A percentile compares a stretch with the other conserved stretches of the same genome.
These are phyloP conservation scores for Mustelus asterias DNA, from an alignment of 2,113 vertebrate species.

Conservation along the genomic window DNA sequence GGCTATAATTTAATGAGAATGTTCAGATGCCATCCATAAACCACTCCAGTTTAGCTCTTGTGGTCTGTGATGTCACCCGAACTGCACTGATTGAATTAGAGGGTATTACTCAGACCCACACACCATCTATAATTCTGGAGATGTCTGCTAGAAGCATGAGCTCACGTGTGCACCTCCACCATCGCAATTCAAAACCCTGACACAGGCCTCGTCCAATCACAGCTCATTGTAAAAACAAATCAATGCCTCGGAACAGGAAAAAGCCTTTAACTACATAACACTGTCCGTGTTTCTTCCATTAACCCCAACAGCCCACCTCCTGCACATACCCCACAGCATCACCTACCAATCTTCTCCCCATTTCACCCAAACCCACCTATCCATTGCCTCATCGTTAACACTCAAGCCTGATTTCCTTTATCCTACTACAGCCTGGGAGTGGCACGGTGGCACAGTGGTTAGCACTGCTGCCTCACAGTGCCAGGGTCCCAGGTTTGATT, in stretches of 20 bases:
- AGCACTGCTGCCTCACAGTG: too few species aligned
- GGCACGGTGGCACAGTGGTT: too few species aligned
- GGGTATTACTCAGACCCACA: neutral
- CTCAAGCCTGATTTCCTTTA: neutral
- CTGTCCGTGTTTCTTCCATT: neutral
- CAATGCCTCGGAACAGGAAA: neutral
- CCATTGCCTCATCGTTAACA: neutral
- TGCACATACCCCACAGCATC: neutral
- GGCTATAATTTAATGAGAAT: constrained; percentile 29
- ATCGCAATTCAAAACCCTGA: neutral
- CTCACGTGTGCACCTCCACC: neutral
- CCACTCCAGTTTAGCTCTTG: neutral
- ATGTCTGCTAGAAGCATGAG: neutral
- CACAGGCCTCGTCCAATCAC: neutral
- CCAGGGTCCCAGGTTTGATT: too few species aligned
- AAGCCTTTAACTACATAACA: neutral
- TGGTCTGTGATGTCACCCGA: constrained; percentile 1
- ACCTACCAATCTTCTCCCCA: neutral
- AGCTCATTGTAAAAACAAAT: neutral
- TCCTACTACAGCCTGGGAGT: neutral
- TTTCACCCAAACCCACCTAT: neutral
- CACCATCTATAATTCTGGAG: neutral
- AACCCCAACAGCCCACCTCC: neutral
- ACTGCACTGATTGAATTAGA: neutral
- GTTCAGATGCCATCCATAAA: constrained; percentile 14